These are phyloP conservation scores for Psittacula echo DNA, from an alignment of 2,797 vertebrate genomes.

Conservation along the genomic window DNA sequence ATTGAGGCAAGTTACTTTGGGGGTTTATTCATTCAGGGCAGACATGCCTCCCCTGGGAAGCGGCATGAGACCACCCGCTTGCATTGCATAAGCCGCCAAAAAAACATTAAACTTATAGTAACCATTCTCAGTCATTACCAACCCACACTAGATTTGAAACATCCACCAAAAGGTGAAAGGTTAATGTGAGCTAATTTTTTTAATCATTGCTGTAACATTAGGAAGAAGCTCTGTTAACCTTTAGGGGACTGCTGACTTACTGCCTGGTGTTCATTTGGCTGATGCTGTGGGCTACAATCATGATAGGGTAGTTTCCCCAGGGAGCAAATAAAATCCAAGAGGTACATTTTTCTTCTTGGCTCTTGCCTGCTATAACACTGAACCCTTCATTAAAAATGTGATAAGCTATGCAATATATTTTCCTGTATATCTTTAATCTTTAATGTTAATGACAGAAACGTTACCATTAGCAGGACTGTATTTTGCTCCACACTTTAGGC, in stretches of 20 bases:
- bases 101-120: not conserved
- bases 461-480: constrained; percentile 24
- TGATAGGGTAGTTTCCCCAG: constrained; percentile 52
- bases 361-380: constrained; percentile 34
- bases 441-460: constrained; percentile 49
- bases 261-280: constrained; percentile 59
- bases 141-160: constrained; percentile 44
- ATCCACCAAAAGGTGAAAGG: constrained; percentile 33
- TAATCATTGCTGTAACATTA: constrained; percentile 61
- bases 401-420: constrained; percentile 64
- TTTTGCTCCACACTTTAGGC: constrained; percentile 40
- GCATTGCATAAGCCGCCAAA: not conserved
- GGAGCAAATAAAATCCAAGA: constrained; percentile 71
- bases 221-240: constrained; percentile 68
- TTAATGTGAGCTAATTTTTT: constrained; percentile 56
- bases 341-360: constrained; percentile 58
- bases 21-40: not conserved
- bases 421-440: constrained; percentile 59
- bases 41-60: not conserved
- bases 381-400: constrained; percentile 65
- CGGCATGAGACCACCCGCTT: not conserved
- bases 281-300: constrained; percentile 34
- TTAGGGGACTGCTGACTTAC: constrained; percentile 52
- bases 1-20: not conserved
- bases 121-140: not conserved